Percentiles rank a stretch among this genome's conserved stretches.
phyloP scores from a whole-genome alignment of 2,888 invertebrate genomes.

The Mythimna pallens region DNA sequence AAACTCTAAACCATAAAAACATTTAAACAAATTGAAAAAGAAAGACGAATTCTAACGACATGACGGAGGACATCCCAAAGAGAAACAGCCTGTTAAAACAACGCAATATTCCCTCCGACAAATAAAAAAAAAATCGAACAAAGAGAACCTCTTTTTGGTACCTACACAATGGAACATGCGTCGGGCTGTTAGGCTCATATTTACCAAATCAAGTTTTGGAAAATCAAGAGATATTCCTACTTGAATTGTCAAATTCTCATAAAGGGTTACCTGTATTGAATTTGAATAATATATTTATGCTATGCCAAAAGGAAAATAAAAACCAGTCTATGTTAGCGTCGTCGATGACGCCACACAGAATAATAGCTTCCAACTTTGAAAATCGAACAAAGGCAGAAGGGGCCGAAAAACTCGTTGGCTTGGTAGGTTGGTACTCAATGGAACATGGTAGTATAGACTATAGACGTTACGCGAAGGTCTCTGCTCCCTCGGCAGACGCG shows the following conservation, averaged over 20 bases:
- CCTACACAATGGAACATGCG: slow-evolving; percentile 67
- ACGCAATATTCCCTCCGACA: slow-evolving; percentile 61
- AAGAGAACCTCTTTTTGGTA: slow-evolving; percentile 65
- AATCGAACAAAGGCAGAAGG: slow-evolving; percentile 65
- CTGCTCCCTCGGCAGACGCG: slow-evolving; percentile 87
- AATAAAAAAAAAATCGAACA: slow-evolving; percentile 58
- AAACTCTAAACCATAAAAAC: slow-evolving; percentile 1
- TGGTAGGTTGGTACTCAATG: slow-evolving; percentile 64
- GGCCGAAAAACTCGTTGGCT: slow-evolving; percentile 52
- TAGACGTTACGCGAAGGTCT: slow-evolving; percentile 81
- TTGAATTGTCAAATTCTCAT: slow-evolving; percentile 14
- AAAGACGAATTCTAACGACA: slow-evolving; percentile 19
- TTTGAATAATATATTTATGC: not conserved
- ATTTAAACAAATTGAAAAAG: slow-evolving; percentile 10
- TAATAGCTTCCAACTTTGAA: slow-evolving; percentile 53
- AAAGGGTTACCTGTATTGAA: slow-evolving; percentile 8
- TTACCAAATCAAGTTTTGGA: slow-evolving; percentile 32
- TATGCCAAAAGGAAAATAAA: not conserved
- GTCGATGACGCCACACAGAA: slow-evolving; percentile 64
- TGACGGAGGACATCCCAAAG: slow-evolving; percentile 28
- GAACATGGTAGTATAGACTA: slow-evolving; percentile 60
- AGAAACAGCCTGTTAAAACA: slow-evolving; percentile 58
- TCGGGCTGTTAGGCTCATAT: slow-evolving; percentile 52
- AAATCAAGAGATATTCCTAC: slow-evolving; percentile 10
- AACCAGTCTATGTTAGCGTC: slow-evolving; percentile 33